phyloP scores from a whole-genome alignment of 2,888 invertebrate genomes.

The Tetheella fluctuosa region DNA sequence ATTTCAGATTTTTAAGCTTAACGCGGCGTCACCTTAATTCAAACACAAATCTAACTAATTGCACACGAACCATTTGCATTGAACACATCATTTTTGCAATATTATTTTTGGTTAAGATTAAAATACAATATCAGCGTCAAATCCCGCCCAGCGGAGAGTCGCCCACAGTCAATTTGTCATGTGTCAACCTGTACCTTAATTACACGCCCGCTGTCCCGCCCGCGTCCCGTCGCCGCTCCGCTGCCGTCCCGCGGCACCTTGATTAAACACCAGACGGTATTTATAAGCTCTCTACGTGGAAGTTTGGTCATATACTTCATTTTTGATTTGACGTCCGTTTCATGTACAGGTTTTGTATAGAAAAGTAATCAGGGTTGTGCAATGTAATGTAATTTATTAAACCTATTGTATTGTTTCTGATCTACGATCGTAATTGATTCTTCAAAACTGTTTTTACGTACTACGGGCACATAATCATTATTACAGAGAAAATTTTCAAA shows the following conservation, averaged over 20 bases:
- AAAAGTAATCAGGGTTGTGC: too few relatives aligned
- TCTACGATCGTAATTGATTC: too few relatives aligned
- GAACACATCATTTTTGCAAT: not conserved
- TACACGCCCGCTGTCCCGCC: constrained; percentile 30
- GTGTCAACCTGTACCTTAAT: constrained; percentile 78
- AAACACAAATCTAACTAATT: not conserved
- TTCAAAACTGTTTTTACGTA: too few relatives aligned
- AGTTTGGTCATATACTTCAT: constrained; percentile 51
- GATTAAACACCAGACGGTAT: constrained; percentile 68
- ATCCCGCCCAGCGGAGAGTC: constrained; percentile 41
- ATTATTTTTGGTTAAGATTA: constrained; percentile 28
- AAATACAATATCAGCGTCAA: constrained; percentile 40
- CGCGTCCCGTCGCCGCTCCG: constrained; percentile 31
- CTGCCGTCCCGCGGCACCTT: constrained; percentile 60
- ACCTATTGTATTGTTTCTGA: too few relatives aligned
- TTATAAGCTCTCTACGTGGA: constrained; percentile 52
- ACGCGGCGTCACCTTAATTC: too few relatives aligned
- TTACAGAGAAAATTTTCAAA: too few relatives aligned
- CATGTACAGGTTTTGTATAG: not conserved
- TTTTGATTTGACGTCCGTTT: constrained; percentile 42
- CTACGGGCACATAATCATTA: too few relatives aligned
- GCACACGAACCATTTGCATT: not conserved
- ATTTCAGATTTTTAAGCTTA: too few relatives aligned
- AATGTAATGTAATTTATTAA: too few relatives aligned
- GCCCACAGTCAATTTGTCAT: constrained; percentile 70